These are phyloP conservation scores for Scomber japonicus DNA, from an alignment of 2,113 vertebrate species.

Conservation along the genomic window DNA sequence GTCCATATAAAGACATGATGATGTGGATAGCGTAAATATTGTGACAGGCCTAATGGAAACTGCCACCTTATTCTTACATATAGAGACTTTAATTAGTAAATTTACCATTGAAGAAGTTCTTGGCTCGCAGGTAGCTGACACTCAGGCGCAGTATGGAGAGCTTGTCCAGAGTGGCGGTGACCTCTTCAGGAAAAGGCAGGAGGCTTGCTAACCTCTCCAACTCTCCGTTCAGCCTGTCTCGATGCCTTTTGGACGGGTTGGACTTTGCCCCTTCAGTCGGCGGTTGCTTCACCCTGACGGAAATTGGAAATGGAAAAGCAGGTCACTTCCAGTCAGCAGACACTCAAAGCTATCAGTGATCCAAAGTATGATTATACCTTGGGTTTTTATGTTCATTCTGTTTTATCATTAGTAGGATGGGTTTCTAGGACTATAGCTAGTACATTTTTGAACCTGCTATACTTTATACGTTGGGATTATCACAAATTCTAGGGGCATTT, in stretches of 20 bases:
- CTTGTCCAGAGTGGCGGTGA: slow-evolving; percentile 85
- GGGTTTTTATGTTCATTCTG: too few relatives aligned
- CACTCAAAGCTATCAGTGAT: not conserved
- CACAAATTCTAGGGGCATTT: too few relatives aligned
- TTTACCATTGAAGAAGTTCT: slow-evolving; percentile 87
- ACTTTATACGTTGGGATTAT: too few relatives aligned
- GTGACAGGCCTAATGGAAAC: too few relatives aligned
- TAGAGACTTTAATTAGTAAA: too few relatives aligned
- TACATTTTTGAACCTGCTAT: too few relatives aligned
- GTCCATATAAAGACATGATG: too few relatives aligned
- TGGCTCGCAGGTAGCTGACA: slow-evolving; percentile 87
- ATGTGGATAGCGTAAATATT: too few relatives aligned
- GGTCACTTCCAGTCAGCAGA: not conserved
- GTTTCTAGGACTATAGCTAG: too few relatives aligned
- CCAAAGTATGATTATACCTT: too few relatives aligned
- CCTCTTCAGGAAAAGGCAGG: slow-evolving; percentile 87
- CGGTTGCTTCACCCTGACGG: slow-evolving; percentile 69
- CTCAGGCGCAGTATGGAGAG: slow-evolving; percentile 87
- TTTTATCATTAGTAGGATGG: too few relatives aligned
- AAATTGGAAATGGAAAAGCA: accelerated
- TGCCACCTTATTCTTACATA: too few relatives aligned
- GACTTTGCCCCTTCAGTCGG: slow-evolving; percentile 81
- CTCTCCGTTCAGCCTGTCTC: slow-evolving; percentile 87
- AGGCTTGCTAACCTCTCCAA: slow-evolving; percentile 84
- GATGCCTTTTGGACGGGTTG: slow-evolving; percentile 89